Base-by-base conservation (phyloP, 1,140 invertebrate genomes). In the Uloborus diversus region DNA sequence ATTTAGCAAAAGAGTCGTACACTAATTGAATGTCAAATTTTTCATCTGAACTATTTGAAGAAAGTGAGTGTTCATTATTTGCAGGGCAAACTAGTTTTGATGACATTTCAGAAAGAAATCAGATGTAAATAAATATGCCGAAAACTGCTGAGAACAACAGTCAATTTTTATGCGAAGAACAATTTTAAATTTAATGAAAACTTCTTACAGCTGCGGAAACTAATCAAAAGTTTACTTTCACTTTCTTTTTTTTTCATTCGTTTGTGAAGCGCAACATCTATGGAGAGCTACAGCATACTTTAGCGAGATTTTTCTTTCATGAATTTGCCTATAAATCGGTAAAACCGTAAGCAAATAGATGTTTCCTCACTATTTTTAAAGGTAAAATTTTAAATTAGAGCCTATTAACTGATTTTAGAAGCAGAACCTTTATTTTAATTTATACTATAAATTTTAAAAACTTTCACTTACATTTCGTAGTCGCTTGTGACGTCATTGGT, bases 1-100 rank as follows among this genome's bases (percentile, higher is more conserved):
- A 81, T 51, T 66, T 73, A 33, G 28, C n/a, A 20, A 83, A 80
- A 11, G 76, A 53, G 56, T 82, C 62, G 59, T 62, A 79, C 17
- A 81, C 69, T 23, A 79, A 56, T 9, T 81, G 33, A 23, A 82
- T 79, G 30, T 82, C 80, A 57, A 82, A 82, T 35, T 49, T 7
- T 42, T 42, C 37, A 42, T 42, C 17, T 42, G 7, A 7, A 42
- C 37, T 17, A 7, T 42, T 42, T 9, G 17, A 9, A 42, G 37
- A 42, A 42, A 42, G 37, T 42, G 7, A 7, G 17, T 9, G 37
- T 9, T 42, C 37, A 9, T 42, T 42, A 42, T 42, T 17, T 42
- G 7, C 37, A 9, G 7, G 7, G 37, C 7, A 9, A 9, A 42
- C 7, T 42, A 42, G 7, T 42, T 42, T 42, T 17, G 37, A 7